These are phyloP conservation scores for Chymomyza fuscimana DNA, from an alignment of 2,888 invertebrate genomes.

Conservation along the genomic window DNA sequence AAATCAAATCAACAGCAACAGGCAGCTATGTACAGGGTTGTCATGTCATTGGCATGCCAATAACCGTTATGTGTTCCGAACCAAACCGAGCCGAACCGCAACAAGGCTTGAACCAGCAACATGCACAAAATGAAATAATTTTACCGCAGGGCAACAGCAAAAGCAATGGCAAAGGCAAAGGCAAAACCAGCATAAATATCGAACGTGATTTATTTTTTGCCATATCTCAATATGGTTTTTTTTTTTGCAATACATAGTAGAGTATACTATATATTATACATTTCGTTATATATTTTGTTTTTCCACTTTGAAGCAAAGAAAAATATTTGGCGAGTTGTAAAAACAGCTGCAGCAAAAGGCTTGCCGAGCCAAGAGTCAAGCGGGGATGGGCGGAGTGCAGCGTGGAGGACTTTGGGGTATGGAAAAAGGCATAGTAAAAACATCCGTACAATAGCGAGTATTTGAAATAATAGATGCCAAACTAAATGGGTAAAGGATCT, in stretches of 20 bases:
- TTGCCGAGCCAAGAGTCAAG: not conserved
- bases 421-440: conserved; percentile 11
- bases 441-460: conserved; percentile 5
- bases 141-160: conserved; percentile 40
- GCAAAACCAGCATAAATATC: conserved; percentile 45
- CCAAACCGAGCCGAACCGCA: not conserved
- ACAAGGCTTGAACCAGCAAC: not conserved
- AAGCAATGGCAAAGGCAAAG: not conserved
- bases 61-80: conserved; percentile 25
- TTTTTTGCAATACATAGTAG: not conserved
- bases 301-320: conserved; percentile 51
- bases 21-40: conserved; percentile 33
- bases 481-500: conserved; percentile 10
- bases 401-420: not conserved
- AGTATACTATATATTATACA: not conserved
- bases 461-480: conserved; percentile 16
- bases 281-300: conserved; percentile 23
- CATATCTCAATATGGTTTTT: not conserved
- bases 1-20: conserved; percentile 55
- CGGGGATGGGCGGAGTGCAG: no score
- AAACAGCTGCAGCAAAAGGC: conserved; percentile 16
- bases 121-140: conserved; percentile 54
- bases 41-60: conserved; percentile 37
- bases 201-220: conserved; percentile 58
- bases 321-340: conserved; percentile 50